Conservation (phyloP, 2,797 vertebrate genomes). For the Orestias chungarensis region DNA sequence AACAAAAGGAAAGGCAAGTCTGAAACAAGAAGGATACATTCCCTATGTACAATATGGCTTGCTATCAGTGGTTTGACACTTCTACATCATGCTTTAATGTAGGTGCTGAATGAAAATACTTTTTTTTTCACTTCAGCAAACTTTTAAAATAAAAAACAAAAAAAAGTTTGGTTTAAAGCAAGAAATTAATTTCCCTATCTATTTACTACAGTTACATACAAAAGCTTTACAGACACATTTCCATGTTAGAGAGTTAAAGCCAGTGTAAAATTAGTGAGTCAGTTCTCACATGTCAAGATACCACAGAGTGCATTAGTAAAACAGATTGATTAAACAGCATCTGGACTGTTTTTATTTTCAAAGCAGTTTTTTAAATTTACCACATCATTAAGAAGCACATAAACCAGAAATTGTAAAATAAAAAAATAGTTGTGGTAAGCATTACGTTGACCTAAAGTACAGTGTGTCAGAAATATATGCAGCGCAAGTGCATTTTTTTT, state of each 20-base stretch:
- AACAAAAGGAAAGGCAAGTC: constrained; percentile 41
- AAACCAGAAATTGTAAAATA: constrained; percentile 23
- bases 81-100: constrained; percentile 21
- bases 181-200: constrained; percentile 34
- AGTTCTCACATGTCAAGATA: constrained; percentile 53
- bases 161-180: constrained; percentile 19
- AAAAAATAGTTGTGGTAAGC: constrained; percentile 19
- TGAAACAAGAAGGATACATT: constrained; percentile 54
- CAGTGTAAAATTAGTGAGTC: background rate
- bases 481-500: constrained; percentile 38
- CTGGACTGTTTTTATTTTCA: constrained; percentile 37
- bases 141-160: constrained; percentile 23
- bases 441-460: constrained; percentile 23
- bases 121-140: constrained; percentile 14
- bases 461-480: constrained; percentile 18
- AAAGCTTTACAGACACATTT: constrained; percentile 40
- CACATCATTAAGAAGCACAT: constrained; percentile 8
- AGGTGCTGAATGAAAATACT: background rate
- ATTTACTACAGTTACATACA: constrained; percentile 34
- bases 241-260: constrained; percentile 27
- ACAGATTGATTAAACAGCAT: constrained; percentile 44
- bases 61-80: constrained; percentile 22
- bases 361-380: constrained; percentile 17
- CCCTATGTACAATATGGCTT: constrained; percentile 53
- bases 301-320: constrained; percentile 32